phyloP scores from a whole-genome alignment of 2,797 vertebrate genomes.

The Morus bassanus region DNA sequence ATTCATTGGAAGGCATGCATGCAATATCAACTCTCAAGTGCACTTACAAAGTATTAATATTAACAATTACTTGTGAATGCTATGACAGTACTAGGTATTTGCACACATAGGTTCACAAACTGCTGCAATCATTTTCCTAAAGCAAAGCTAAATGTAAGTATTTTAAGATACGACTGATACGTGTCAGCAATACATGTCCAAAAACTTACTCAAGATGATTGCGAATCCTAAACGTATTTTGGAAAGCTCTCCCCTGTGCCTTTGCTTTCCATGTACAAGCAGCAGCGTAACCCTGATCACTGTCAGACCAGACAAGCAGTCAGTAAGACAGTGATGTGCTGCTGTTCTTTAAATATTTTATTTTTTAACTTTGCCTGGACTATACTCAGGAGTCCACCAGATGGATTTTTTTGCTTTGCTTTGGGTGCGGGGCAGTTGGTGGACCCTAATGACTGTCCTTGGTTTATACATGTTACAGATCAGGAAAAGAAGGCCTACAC shows the following conservation, averaged over 20 bases:
- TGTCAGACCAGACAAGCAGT: not conserved
- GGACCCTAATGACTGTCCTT: not conserved
- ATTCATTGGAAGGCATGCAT: not conserved
- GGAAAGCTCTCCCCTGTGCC: not conserved
- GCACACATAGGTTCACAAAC: not conserved
- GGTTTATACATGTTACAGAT: constrained; percentile 76
- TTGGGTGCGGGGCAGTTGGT: not conserved
- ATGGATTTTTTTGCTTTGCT: not conserved
- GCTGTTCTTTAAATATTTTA: not conserved
- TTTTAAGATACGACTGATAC: not conserved
- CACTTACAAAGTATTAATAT: not conserved
- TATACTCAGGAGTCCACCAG: not conserved
- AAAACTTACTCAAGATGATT: not conserved
- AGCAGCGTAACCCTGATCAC: not conserved
- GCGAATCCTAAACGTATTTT: not conserved
- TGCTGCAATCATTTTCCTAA: not conserved
- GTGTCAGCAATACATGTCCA: not conserved
- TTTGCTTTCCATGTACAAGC: not conserved
- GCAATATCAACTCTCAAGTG: not conserved
- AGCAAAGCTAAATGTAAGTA: not conserved
- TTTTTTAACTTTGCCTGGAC: not conserved
- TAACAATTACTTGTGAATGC: not conserved
- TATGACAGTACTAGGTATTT: not conserved
- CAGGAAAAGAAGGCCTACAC: constrained; percentile 87
- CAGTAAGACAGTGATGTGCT: not conserved